Conservation (phyloP, 2,113 vertebrate genomes). For the Ornithorhynchus anatinus region DNA sequence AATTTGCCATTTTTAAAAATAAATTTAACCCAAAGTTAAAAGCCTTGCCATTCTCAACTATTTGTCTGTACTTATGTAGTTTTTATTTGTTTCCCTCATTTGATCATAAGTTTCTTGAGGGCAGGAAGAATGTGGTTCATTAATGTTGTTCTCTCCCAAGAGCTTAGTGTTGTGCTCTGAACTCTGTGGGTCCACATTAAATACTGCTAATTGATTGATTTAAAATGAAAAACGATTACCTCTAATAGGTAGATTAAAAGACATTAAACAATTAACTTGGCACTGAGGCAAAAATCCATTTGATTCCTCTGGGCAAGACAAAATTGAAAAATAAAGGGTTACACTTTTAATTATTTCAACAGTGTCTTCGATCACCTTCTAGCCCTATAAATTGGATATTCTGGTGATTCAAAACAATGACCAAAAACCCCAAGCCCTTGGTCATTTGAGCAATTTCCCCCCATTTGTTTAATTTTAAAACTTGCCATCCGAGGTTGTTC, state of each 20-base stretch:
- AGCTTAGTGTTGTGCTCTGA: no score
- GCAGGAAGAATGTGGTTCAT: no score
- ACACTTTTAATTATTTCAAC: background rate
- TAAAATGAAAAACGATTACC: constrained; percentile 12
- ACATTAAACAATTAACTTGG: constrained; percentile 12
- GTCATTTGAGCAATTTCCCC: background rate
- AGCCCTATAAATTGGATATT: background rate
- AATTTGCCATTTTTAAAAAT: no score
- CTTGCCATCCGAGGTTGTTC: background rate
- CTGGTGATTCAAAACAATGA: background rate
- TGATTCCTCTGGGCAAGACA: background rate
- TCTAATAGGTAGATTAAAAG: constrained; percentile 5
- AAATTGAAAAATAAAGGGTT: background rate
- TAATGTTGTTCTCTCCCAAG: no score
- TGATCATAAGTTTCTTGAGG: no score
- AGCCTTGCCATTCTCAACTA: no score
- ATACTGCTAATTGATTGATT: no score
- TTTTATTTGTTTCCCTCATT: no score
- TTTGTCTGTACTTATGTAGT: no score
- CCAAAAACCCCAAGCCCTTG: background rate
- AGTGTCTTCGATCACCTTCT: background rate
- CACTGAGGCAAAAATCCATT: background rate
- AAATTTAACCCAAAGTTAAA: no score
- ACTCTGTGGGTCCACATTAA: no score
- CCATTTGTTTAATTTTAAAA: background rate